Evolutionary conservation across 2,888 invertebrate species (phyloP), one percentile per base, ranked within the genome.

Genomic region (Polydrusus tereticollis): DNA sequence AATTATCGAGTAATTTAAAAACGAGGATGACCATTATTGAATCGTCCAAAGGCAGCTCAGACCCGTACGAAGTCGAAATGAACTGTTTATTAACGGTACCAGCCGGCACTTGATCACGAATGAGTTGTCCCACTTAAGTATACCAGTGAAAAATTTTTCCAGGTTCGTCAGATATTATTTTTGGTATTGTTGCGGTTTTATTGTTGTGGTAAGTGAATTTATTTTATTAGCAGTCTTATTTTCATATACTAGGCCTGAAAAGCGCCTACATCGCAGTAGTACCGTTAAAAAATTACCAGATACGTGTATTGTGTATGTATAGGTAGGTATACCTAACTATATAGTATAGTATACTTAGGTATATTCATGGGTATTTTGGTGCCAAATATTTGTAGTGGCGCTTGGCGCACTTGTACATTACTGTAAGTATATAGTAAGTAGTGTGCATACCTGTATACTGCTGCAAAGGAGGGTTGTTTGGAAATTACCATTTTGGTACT

Each of bases 1-100:
- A 50, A 50, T 55, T 55, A 29, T 29, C 16, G 18, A 29, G 16
- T 5, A 55, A 55, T 55, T 55, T 29, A 55, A 55, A 23, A 29
- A 55, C 16, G 29, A 55, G 16, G 23, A 23, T 23, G 52, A 29
- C 52, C 29, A 29, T 29, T 26, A 50, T 16, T 29, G 33, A n/a
- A 69, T 63, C 69, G 29, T 33, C 10, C 36, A 63, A 33, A 21
- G 47, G 33, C 63, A 20, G 21, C 26, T 7, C 45, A 59, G 43
- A 20, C 62, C n/a, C 52, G 29, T 52, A 69, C 62, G 43, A 52
- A 62, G 41, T 55, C 69, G 41, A 60, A 55, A 63, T 69, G 26
- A 69, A 69, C 69, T 70, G 69, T 70, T 58, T 45, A 70, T 64
- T 70, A 70, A 70, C 69, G 69, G 69, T 70, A 70, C 64, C 16